Conservation (phyloP, 2,888 invertebrate genomes). For the Neelides folsomi region DNA sequence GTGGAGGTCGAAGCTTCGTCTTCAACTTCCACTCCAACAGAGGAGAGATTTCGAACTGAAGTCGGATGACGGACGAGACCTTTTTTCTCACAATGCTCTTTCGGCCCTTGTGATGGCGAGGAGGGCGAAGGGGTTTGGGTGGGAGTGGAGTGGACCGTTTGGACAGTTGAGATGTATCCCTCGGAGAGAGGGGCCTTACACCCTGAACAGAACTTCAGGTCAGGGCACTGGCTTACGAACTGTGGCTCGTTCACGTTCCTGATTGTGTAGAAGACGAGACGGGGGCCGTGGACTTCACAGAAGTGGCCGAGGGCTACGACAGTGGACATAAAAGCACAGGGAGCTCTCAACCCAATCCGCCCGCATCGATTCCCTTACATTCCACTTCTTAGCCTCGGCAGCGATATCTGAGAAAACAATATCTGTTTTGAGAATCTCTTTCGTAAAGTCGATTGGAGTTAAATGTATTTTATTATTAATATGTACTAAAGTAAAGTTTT, state of each 20-base stretch:
- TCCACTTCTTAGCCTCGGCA: too few relatives aligned
- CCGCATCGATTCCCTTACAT: too few relatives aligned
- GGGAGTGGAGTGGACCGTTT: conserved; percentile 29
- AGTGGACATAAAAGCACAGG: conserved; percentile 30
- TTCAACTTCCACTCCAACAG: background rate
- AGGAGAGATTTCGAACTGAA: too few relatives aligned
- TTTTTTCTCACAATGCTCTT: too few relatives aligned
- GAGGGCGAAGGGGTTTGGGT: conserved; percentile 18
- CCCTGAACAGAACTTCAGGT: conserved; percentile 33
- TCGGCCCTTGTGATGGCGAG: background rate
- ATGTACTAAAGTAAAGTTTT: too few relatives aligned
- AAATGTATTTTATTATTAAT: too few relatives aligned
- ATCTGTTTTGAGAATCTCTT: too few relatives aligned
- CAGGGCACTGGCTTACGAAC: conserved; percentile 33
- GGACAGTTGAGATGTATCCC: conserved; percentile 33
- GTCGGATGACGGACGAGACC: too few relatives aligned
- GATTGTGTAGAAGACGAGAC: conserved; percentile 33
- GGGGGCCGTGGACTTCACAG: conserved; percentile 34
- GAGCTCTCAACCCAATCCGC: conserved; percentile 1
- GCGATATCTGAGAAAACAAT: too few relatives aligned
- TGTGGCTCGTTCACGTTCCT: conserved; percentile 33
- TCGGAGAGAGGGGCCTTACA: conserved; percentile 33
- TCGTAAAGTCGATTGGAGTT: too few relatives aligned
- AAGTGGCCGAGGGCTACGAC: conserved; percentile 33
- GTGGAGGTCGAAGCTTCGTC: conserved; percentile 10